Percentiles rank a stretch among this genome's conserved stretches.
phyloP scores from a whole-genome alignment of 2,888 invertebrate genomes.

The Synanthedon tipuliformis region DNA sequence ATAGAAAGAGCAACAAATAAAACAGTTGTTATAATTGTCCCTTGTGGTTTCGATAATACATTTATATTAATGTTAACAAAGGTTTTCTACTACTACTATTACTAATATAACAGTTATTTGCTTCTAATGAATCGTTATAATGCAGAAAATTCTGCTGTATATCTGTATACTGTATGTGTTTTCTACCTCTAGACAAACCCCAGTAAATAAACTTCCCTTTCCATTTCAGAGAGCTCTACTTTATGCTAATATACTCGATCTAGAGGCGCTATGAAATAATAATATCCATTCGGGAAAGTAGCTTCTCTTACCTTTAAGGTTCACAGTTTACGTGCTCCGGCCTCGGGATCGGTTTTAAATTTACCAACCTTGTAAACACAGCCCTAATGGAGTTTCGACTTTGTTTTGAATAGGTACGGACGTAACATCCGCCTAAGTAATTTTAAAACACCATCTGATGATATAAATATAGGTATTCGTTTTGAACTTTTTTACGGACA shows the following conservation, averaged over 20 bases:
- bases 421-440: too few relatives aligned
- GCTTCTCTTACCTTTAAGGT: slow-evolving; percentile 14
- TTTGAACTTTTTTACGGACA: not conserved
- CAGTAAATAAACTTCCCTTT: slow-evolving; percentile 6
- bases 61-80: too few relatives aligned
- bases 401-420: not conserved
- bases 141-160: too few relatives aligned
- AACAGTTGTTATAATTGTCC: too few relatives aligned
- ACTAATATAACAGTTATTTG: too few relatives aligned
- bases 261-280: slow-evolving; percentile 43
- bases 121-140: too few relatives aligned
- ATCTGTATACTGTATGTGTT: too few relatives aligned
- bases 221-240: slow-evolving; percentile 37
- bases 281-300: slow-evolving; percentile 26
- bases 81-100: too few relatives aligned
- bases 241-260: slow-evolving; percentile 42
- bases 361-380: slow-evolving; percentile 17
- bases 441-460: too few relatives aligned
- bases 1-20: too few relatives aligned
- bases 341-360: slow-evolving; percentile 12
- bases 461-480: not conserved
- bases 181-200: too few relatives aligned
- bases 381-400: slow-evolving; percentile 17
- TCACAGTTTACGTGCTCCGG: slow-evolving; percentile 10
- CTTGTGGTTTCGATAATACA: too few relatives aligned